phyloP scores from a whole-genome alignment of 2,797 vertebrate species.

The Acanthopagrus latus region DNA sequence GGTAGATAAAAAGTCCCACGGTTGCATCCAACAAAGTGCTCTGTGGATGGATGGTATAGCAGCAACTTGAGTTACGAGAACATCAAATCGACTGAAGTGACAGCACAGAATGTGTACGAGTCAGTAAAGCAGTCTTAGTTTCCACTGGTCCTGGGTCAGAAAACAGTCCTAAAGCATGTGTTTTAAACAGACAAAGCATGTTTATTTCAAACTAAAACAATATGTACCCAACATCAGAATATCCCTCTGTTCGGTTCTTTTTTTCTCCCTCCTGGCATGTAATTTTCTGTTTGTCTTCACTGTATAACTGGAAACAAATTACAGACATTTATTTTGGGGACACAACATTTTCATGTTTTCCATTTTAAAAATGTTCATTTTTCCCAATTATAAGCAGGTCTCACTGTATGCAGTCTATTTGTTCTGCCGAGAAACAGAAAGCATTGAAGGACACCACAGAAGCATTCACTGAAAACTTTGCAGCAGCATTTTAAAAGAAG shows the following conservation, averaged over 20 bases:
- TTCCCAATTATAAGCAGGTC: slow-evolving; percentile 82
- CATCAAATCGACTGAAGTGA: slow-evolving; percentile 72
- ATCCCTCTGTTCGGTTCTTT: slow-evolving; percentile 75
- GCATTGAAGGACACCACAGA: slow-evolving; percentile 91
- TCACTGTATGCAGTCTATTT: slow-evolving; percentile 82
- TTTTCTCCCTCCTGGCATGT: slow-evolving; percentile 70
- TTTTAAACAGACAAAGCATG: slow-evolving; percentile 98
- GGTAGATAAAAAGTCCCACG: slow-evolving; percentile 71
- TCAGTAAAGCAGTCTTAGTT: slow-evolving; percentile 69
- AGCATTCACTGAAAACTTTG: slow-evolving; percentile 94
- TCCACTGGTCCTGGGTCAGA: slow-evolving; percentile 83
- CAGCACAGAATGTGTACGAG: slow-evolving; percentile 64
- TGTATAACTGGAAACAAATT: slow-evolving; percentile 94
- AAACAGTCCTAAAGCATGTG: slow-evolving; percentile 98
- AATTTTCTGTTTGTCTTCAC: slow-evolving; percentile 87
- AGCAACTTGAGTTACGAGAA: slow-evolving; percentile 76
- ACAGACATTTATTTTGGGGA: slow-evolving; percentile 97
- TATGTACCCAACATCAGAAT: slow-evolving; percentile 94
- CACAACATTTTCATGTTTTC: slow-evolving; percentile 92
- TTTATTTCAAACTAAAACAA: slow-evolving; percentile 99
- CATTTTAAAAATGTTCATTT: slow-evolving; percentile 79
- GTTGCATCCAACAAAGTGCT: slow-evolving; percentile 78
- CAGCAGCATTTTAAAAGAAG: slow-evolving; percentile 92
- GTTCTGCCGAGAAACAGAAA: slow-evolving; percentile 86
- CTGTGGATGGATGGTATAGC: slow-evolving; percentile 75